Conservation (phyloP, 2,797 vertebrate genomes). For the Craterocephalus amniculus region DNA sequence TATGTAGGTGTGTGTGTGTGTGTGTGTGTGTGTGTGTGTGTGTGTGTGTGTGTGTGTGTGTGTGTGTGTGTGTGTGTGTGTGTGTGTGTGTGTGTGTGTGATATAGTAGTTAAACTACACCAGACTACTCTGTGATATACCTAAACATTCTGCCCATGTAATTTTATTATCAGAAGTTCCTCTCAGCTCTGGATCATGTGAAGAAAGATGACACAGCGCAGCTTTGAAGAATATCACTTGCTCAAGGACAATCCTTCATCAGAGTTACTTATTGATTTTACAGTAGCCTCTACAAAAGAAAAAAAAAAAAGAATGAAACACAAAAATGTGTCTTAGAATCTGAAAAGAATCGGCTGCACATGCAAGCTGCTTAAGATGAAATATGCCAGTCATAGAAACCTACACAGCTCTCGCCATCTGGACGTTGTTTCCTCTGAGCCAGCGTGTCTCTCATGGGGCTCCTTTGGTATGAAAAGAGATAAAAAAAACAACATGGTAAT, state of each 20-base stretch:
- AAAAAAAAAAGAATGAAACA: constrained; percentile 5
- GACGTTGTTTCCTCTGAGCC: constrained; percentile 37
- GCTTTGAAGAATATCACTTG: background rate
- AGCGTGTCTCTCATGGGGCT: constrained; percentile 22
- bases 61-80: no score
- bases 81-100: no score
- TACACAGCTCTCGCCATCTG: constrained; percentile 45
- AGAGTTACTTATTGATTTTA: background rate
- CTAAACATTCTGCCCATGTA: background rate
- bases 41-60: no score
- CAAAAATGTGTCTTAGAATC: constrained; percentile 9
- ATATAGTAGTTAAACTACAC: background rate
- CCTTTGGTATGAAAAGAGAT: constrained; percentile 41
- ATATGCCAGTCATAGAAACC: constrained; percentile 40
- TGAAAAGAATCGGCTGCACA: background rate
- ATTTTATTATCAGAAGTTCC: background rate
- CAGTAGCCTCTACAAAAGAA: background rate
- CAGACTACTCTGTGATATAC: background rate
- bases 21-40: no score
- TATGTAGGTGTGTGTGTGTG: no score
- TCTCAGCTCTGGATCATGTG: background rate
- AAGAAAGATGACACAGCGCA: background rate
- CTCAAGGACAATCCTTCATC: background rate
- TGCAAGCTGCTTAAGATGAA: constrained; percentile 44
- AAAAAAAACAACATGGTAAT: constrained; percentile 56